Base-by-base conservation (phyloP, 1,140 invertebrate genomes). In the Himalopsyche phryganea region DNA sequence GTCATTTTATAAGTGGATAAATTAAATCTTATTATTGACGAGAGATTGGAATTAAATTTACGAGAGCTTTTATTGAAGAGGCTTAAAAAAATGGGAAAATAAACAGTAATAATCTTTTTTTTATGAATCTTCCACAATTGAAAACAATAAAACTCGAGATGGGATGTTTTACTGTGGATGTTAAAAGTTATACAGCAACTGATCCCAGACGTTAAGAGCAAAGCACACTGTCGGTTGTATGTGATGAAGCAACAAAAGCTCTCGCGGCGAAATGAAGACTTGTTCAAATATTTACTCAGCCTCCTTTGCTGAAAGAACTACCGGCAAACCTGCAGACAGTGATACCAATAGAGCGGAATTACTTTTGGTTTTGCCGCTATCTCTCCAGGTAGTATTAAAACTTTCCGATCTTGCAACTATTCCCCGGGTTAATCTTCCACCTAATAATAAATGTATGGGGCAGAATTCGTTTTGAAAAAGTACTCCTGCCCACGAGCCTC, bases 401-500 rank as follows among this genome's bases (percentile, higher is more conserved):
- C 55, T 46, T 51, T 41, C 47, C 54, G 33, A 48, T 54, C 38
- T 45, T 42, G 53, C 58, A 57, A 57, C 61, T 61, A 65, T 65
- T 65, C 62, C 62, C 62, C 58, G 51, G 47, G 38, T 61, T 65
- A 65, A 65, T 65, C 62, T 61, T 51, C 58, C 47, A 47, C 46
- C 58, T 58, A 51, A 58, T 65, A 65, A 65, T 55, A 65, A 58
- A 65, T 65, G 62, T 58, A 65, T 65, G 62, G 58, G 50, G 50
- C 44, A 40, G 57, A 40, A 40, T 58, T 50, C 55, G 33, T 53
- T 63, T 58, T 63, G 60, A 63, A 58, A 55, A 58, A 63, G 48
- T 61, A 28, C 23, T 28, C 9, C 9, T 3, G 4, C 3, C 4
- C 23, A 9, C 23, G 9, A 9, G 23, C 23, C 23, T 28, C 23